These are phyloP conservation scores for Vidua chalybeata DNA, from an alignment of 2,113 vertebrate species.

Conservation along the genomic window DNA sequence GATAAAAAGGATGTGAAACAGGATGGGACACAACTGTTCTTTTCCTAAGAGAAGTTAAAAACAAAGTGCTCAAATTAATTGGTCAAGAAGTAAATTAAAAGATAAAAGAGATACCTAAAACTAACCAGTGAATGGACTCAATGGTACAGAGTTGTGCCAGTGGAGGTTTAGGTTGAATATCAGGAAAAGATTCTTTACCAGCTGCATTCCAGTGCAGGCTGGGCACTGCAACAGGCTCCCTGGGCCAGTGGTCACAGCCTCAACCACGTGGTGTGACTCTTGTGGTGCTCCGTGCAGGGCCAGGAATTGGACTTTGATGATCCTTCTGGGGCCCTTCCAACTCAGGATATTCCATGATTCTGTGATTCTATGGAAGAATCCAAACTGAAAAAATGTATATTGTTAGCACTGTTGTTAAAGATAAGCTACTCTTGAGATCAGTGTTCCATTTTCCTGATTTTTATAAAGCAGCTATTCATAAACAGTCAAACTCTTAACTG, in stretches of 20 bases:
- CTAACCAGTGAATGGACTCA: neutral
- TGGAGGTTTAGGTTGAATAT: neutral
- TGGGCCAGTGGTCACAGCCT: neutral
- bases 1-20: neutral
- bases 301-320: neutral
- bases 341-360: neutral
- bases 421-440: neutral
- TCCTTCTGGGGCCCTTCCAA: neutral
- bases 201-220: neutral
- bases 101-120: neutral
- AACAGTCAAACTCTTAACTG: neutral
- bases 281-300: neutral
- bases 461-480: neutral
- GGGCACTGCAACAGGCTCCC: neutral
- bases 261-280: neutral
- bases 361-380: neutral
- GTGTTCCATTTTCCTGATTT: neutral
- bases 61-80: neutral
- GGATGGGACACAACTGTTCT: neutral
- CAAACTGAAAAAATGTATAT: neutral
- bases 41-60: neutral
- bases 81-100: neutral
- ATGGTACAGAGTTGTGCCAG: neutral
- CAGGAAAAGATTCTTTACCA: neutral
- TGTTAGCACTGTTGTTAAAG: neutral